Evolutionary conservation across 2,888 invertebrate genomes (phyloP), one percentile per base, ranked within the genome.

Genomic region (Zootermopsis nevadensis): DNA sequence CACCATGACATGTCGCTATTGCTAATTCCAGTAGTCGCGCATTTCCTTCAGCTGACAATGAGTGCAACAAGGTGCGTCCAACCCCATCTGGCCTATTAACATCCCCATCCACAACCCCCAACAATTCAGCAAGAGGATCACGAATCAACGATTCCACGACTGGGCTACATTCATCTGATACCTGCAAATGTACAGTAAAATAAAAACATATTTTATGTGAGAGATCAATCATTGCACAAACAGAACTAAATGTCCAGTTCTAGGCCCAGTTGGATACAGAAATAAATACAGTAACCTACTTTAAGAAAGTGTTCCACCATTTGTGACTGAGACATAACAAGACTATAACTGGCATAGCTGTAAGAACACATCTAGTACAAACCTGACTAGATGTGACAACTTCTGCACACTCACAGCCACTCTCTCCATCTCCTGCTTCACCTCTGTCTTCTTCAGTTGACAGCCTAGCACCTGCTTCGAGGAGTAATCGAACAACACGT

Each of bases 41-140:
- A 86, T 95, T 95, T 0, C 95, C 96, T 87, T 93, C 94, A 83
- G 94, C 93, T 12, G 95, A 94, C 48, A 96, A 91, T 80, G 94
- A 95, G 88, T 96, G 95, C 42, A 97, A 92, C 0, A 94, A 90
- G 0, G 94, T 94, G 66, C 95, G 93, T 81, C 94, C 94, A 89
- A 92, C 83, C 83, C 89, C 90, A 87, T 92, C 92, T 27, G 91
- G 88, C 86, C 91, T 90, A 87, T 92, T 91, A 83, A 92, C 89
- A 86, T 91, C 91, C 7, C 90, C 91, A 85, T 89, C 89, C 84
- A 89, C 85, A 84, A 89, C 85, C 55, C 86, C 86, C 69, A 90
- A 87, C 35, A 90, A 88, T 83, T 89, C 89, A 76, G 89, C 90
- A 84, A 90, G 88, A 69, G 90, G 89, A 84, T 89, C 89, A 22